Evolutionary conservation across 2,888 invertebrate genomes (phyloP), one percentile per base, ranked within the genome.

Genomic region (Thereva unica): DNA sequence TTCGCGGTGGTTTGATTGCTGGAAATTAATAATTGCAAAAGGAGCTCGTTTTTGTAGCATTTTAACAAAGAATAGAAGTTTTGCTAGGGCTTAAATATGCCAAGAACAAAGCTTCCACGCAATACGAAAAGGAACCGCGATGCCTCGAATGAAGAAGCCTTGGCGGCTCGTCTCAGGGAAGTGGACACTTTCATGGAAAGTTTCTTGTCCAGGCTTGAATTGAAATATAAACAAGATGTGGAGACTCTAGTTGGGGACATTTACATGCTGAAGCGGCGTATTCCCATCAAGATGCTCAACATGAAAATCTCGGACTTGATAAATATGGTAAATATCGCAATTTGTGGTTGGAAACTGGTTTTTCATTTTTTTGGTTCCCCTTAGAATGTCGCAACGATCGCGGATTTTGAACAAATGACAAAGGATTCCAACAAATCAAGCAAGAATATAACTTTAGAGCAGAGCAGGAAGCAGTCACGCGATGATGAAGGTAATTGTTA

Each of bases 31-130:
- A 23, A 23, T 23, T 23, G 2, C 2, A 23, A 23, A 23, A 23
- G 23, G 2, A 23, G 23, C 23, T 23, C n/a, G n/a, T n/a, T n/a
- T n/a, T 23, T 23, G 23, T 23, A 2, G n/a, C n/a, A n/a, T n/a
- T n/a, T 23, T 23, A 2, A 23, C 2, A 23, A 47, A 47, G 1
- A n/a, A 47, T 10, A 2, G n/a, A n/a, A 5, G 12, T 3, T 47
- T 47, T 47, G n/a, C 42, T 7, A n/a, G 3, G 6, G 8, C 3
- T 23, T 37, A 49, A 61, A 23, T 64, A 80, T 80, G 80, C 80
- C 80, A 64, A 77, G 80, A 52, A 80, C 80, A n/a, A 80, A 80
- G 70, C 72, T 80, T 68, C 73, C 79, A 38, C 79, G 78, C 68
- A 77, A 76, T 69, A 72, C 77, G 1, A 80, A 80, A 64, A 75